These are phyloP conservation scores for Chrysaora quinquecirrha DNA, from an alignment of 30 jellyfish, hydroid and myxozoan species.

Conservation along the genomic window DNA sequence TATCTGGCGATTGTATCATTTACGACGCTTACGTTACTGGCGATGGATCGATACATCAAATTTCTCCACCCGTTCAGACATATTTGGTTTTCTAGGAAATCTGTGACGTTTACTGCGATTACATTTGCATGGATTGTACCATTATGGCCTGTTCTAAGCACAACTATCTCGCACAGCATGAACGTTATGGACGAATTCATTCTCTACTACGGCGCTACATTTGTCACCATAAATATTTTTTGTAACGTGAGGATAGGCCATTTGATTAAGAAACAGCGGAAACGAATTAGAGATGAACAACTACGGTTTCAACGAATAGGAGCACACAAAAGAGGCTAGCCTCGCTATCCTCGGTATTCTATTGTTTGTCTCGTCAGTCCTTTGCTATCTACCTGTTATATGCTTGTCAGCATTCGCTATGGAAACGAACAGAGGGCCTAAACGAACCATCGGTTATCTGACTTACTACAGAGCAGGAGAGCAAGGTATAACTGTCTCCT, in stretches of 20 bases:
- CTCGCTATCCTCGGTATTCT: constrained; percentile 20
- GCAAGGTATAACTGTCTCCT: too few relatives aligned
- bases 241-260: constrained; percentile 26
- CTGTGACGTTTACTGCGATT: background rate
- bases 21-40: constrained; percentile 38
- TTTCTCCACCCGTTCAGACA: constrained; percentile 54
- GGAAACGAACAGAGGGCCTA: background rate
- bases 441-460: background rate
- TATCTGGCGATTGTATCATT: constrained; percentile 28
- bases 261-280: constrained; percentile 39
- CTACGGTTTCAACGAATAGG: background rate
- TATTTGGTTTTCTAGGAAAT: background rate
- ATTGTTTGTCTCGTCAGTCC: constrained; percentile 17
- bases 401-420: background rate
- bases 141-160: constrained; percentile 28
- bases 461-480: too few relatives aligned
- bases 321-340: constrained; percentile 1
- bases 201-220: constrained; percentile 11
- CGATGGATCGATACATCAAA: constrained; percentile 33
- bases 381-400: constrained; percentile 20
- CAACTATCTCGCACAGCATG: constrained; percentile 14
- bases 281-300: constrained; percentile 14
- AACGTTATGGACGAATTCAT: constrained; percentile 17
- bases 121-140: constrained; percentile 29
- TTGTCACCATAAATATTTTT: constrained; percentile 1